phyloP scores from a whole-genome alignment of 2,113 vertebrate genomes.

The Erinaceus europaeus region DNA sequence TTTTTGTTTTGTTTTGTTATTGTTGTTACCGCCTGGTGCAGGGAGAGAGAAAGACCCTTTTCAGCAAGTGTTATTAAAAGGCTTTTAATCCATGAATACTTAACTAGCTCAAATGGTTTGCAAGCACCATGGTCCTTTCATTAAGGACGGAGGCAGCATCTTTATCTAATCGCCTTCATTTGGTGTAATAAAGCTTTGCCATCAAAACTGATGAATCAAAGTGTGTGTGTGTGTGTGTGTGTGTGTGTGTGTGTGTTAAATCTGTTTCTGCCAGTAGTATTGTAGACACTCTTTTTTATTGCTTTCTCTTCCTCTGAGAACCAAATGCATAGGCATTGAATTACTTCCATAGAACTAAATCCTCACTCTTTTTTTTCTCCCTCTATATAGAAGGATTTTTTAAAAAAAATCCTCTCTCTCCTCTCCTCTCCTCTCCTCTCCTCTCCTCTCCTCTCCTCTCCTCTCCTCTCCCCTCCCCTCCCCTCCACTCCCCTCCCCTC shows the following conservation, averaged over 20 bases:
- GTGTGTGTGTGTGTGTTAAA: no score
- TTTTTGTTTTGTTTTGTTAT: background rate
- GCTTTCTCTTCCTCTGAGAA: background rate
- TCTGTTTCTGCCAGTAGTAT: background rate
- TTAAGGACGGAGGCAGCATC: accelerated
- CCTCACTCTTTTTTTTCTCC: no score
- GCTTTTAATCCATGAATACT: slow-evolving; percentile 58
- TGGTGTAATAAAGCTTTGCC: background rate
- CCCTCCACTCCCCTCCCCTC: no score
- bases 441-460: no score
- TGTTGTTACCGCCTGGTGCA: background rate
- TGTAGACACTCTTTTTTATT: background rate
- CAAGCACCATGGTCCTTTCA: background rate
- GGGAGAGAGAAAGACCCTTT: slow-evolving; percentile 18
- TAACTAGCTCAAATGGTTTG: slow-evolving; percentile 24
- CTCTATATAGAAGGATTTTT: no score
- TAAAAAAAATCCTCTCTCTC: no score
- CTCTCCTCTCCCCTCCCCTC: no score
- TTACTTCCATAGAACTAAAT: no score
- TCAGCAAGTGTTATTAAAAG: slow-evolving; percentile 56
- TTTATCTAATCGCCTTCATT: background rate
- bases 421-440: no score
- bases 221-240: background rate
- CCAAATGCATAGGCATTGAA: background rate
- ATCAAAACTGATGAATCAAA: slow-evolving; percentile 28